phyloP scores from a whole-genome alignment of 64 coral and sea anemone species.

The Pachyseris speciosa region DNA sequence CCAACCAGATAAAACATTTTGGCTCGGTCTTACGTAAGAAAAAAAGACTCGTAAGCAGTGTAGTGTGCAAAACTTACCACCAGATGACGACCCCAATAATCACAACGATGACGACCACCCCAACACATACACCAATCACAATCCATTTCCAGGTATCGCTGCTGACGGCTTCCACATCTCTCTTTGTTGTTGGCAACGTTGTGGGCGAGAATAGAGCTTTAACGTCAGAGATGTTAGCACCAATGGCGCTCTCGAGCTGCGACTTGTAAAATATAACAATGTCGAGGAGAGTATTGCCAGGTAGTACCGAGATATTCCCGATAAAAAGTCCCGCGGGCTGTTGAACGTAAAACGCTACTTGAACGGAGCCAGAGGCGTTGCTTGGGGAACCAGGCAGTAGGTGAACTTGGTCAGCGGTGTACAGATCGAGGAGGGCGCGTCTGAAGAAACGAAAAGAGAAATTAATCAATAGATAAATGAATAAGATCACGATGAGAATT shows the following conservation, averaged over 20 bases:
- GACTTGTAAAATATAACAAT: background rate
- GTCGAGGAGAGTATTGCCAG: background rate
- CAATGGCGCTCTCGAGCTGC: background rate
- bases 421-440: no score
- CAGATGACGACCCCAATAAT: background rate
- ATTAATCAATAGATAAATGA: background rate
- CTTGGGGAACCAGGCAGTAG: no score
- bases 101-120: background rate
- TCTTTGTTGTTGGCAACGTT: background rate
- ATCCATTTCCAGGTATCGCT: background rate
- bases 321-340: background rate
- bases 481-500: no score
- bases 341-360: constrained; percentile 9
- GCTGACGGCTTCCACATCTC: background rate
- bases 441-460: no score
- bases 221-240: background rate
- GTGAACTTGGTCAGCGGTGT: no score
- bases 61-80: no score
- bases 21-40: no score
- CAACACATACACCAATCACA: background rate
- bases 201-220: background rate
- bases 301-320: background rate
- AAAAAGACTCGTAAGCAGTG: no score
- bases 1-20: no score
- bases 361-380: no score